phyloP scores from a whole-genome alignment of 2,888 invertebrate species.

The Dysmachus trigonus region DNA sequence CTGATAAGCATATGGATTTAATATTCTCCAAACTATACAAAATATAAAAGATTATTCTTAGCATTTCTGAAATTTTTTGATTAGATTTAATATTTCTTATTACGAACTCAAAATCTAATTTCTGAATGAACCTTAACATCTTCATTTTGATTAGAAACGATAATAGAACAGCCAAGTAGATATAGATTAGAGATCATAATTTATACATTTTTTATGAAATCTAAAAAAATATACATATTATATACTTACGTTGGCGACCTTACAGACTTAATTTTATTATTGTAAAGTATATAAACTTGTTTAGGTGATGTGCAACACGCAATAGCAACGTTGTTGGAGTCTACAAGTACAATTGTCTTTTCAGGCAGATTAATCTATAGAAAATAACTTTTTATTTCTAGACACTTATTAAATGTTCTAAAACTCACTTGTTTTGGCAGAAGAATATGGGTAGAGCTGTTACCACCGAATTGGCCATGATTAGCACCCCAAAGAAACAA shows the following conservation, averaged over 20 bases:
- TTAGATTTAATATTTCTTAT: no score
- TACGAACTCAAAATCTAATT: not conserved
- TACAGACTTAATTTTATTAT: slow-evolving; percentile 56
- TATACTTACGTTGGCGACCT: slow-evolving; percentile 59
- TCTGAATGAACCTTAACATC: no score
- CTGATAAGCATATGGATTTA: slow-evolving; percentile 51
- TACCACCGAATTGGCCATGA: slow-evolving; percentile 78
- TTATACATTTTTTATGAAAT: no score
- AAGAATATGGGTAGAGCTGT: slow-evolving; percentile 52
- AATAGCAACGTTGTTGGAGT: slow-evolving; percentile 62
- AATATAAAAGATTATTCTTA: slow-evolving; percentile 50
- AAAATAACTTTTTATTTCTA: not conserved
- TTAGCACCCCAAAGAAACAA: slow-evolving; percentile 85
- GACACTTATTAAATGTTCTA: not conserved
- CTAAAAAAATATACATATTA: no score
- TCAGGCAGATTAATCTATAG: slow-evolving; percentile 51
- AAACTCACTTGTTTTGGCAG: slow-evolving; percentile 57
- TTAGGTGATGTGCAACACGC: slow-evolving; percentile 57
- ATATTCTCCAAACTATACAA: not conserved
- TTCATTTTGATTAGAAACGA: no score
- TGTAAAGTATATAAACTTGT: slow-evolving; percentile 57
- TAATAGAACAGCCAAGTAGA: no score
- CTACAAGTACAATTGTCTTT: slow-evolving; percentile 58
- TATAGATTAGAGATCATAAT: no score
- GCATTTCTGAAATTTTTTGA: no score